phyloP scores from a whole-genome alignment of 2,113 vertebrate species.

The Corvus cornix region DNA sequence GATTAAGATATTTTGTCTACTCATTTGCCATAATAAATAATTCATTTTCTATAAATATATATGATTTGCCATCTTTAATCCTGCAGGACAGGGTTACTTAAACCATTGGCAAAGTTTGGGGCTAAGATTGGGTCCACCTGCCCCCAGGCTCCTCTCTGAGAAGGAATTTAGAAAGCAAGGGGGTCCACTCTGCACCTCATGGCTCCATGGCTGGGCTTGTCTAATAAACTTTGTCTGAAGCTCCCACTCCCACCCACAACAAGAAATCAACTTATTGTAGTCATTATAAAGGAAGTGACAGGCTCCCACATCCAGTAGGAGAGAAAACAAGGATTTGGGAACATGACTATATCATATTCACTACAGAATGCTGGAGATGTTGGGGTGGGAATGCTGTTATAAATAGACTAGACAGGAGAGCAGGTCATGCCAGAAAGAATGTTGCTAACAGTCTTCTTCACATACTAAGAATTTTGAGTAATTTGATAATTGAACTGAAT shows the following conservation, averaged over 20 bases:
- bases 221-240: background rate
- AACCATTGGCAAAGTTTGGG: background rate
- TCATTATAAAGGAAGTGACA: background rate
- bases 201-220: background rate
- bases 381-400: background rate
- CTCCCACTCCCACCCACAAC: fast-evolving
- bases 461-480: background rate
- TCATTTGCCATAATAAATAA: background rate
- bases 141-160: background rate
- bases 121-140: background rate
- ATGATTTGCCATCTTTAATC: background rate
- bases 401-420: background rate
- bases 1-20: background rate
- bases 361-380: background rate
- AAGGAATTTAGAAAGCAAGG: background rate
- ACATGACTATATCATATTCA: background rate
- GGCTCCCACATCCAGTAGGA: background rate
- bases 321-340: background rate
- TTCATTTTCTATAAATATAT: background rate
- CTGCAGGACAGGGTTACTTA: background rate
- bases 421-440: background rate
- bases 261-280: background rate
- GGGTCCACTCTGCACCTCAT: background rate
- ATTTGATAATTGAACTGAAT: background rate
- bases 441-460: background rate